Evolutionary conservation across 1,140 invertebrate genomes (phyloP), one percentile per base, ranked within the genome.

Genomic region (Procambarus virginalis): DNA sequence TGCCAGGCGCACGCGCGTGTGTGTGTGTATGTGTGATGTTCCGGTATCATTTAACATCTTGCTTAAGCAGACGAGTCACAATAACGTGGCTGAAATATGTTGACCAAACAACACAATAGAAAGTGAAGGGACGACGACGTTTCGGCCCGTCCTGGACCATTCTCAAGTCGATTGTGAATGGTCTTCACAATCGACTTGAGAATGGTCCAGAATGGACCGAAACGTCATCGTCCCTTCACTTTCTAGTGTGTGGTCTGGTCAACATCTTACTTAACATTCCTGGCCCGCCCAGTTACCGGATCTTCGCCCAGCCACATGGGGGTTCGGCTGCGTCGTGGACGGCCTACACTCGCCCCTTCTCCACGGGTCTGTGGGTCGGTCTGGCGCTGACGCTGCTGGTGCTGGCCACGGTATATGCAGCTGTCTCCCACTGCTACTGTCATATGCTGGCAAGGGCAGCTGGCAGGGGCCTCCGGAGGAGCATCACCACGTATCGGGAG

Each of bases 261-360:
- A n/a, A 12, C 46, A 22, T 55, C 10, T 9, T 34, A 1, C 4
- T 12, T 73, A 73, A 34, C n/a, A 3, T 20, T 48, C 6, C 12
- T 49, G 46, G n/a, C 2, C 45, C 1, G 55, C 12, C 58, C 81
- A 91, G 91, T 77, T 91, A 91, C 55, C 86, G 91, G 9, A 91
- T 91, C 70, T 91, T 89, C 78, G 86, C 91, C 10, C 86, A 81
- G 5, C 83, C 86, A 2, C 84, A 81, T 6, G 76, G 60, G 48
- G 68, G 34, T 3, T 84, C 86, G 0, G 34, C 76, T 22, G 14
- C 86, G 58, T 82, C 79, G n/a, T 91, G 91, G 91, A 73, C 82
- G 20, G 85, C 91, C 0, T 91, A 91, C 55, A 89, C 91, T 12
- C 82, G 87, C 20, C 91, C 91, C 73, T 91, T 89, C 83, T 83